Evolutionary conservation across 2,888 invertebrate genomes (phyloP), one percentile per base, ranked within the genome.

Genomic region (Trissolcus brochymenae): DNA sequence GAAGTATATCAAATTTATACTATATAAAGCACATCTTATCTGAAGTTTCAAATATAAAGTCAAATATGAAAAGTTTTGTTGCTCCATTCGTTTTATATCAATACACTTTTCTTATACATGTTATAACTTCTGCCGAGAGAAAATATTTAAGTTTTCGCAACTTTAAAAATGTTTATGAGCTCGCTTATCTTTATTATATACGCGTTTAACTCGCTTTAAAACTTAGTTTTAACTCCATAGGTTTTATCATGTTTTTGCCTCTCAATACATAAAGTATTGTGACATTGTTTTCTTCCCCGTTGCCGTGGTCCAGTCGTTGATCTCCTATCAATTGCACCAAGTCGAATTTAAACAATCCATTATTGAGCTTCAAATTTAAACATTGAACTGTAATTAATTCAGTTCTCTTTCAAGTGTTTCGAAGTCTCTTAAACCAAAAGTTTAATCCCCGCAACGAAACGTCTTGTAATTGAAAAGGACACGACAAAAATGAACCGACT

Each of bases 151-250:
- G 35, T 40, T 66, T 74, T 67, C 56, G 16, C 60, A 61, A 67
- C 66, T 74, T 74, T 62, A 74, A 74, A 74, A 74, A 67, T 73
- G 57, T 56, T 53, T 62, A 51, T 74, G 62, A 53, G 60, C 67
- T 43, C 61, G 66, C 73, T 74, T 74, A 74, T 74, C 73, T 74
- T 74, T 74, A 74, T 74, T 74, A 62, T 66, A 57, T 74, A 62
- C 73, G 35, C 35, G 62, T 74, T 74, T 74, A 54, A 74, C 67
- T 74, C 46, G 66, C 56, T 67, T 67, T 61, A 57, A 74, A 74
- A 74, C 73, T 56, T 62, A 43, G 19, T 61, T 67, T 54, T 62
- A 67, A 74, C 73, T 74, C 57, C 53, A 51, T 29, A 41, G 29
- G 43, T 61, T 56, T 61, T 74, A 74, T 74, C 57, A 53, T 62